A percentile compares a stretch with the other conserved stretches of the same genome.
Conservation (phyloP, 2,113 vertebrate genomes). For the Labeo rohita region DNA sequence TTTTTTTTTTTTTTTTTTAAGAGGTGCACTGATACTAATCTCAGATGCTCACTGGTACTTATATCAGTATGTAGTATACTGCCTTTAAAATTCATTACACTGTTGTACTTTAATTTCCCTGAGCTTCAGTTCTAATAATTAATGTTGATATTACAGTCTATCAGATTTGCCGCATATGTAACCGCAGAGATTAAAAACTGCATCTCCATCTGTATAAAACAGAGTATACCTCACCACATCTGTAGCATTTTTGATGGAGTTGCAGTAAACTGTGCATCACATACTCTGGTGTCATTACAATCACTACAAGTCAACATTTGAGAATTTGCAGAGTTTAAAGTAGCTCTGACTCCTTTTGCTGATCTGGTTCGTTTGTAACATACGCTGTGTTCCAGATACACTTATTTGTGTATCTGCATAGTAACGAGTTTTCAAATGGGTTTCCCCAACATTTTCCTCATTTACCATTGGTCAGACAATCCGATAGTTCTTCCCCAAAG, state of each 20-base stretch:
- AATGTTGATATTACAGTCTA: slow-evolving; percentile 31
- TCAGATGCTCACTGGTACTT: neutral
- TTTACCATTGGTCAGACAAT: neutral
- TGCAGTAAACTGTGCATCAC: neutral
- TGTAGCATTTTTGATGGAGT: neutral
- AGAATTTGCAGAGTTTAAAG: neutral
- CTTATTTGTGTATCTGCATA: neutral
- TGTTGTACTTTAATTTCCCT: slow-evolving; percentile 28
- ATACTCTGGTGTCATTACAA: neutral
- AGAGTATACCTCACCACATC: neutral
- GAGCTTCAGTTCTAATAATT: slow-evolving; percentile 23
- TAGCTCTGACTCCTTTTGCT: neutral
- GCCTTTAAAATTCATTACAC: slow-evolving; percentile 8
- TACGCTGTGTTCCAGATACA: neutral
- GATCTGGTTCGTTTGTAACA: neutral
- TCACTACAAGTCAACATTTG: neutral
- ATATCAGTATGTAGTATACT: slow-evolving; percentile 1
- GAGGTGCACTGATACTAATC: neutral
- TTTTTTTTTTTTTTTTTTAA: neutral
- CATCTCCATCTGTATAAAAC: neutral
- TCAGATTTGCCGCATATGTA: neutral
- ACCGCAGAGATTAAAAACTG: neutral
- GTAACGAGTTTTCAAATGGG: neutral
- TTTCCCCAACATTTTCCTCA: neutral
- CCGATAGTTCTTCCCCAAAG: neutral